These are phyloP conservation scores for Seriola aureovittata DNA, from an alignment of 2,113 vertebrate genomes.

Conservation along the genomic window DNA sequence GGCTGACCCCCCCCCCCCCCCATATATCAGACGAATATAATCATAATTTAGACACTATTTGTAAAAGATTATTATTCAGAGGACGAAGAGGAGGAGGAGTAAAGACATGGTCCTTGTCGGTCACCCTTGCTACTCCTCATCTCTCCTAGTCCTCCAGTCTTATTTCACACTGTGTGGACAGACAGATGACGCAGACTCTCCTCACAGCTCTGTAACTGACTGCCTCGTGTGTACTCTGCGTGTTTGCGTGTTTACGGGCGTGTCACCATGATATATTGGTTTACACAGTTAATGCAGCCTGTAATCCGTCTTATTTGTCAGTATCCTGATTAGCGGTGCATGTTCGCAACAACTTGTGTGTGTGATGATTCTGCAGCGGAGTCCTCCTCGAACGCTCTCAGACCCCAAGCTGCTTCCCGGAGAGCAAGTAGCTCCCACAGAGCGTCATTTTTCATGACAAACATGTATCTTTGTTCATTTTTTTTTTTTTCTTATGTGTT, in stretches of 20 bases:
- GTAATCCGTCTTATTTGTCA: constrained; percentile 70
- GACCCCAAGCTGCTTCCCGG: neutral
- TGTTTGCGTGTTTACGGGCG: constrained; percentile 32
- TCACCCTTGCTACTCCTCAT: neutral
- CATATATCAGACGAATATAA: neutral
- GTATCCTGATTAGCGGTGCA: constrained; percentile 56
- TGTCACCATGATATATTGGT: constrained; percentile 61
- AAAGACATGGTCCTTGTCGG: neutral
- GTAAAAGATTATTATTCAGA: neutral
- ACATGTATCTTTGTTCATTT: neutral
- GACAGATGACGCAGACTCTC: constrained; percentile 8
- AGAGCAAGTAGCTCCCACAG: too few relatives aligned
- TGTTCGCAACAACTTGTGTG: constrained; percentile 27
- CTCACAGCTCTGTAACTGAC: constrained; percentile 6
- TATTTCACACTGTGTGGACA: constrained; percentile 31
- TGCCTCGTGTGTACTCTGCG: constrained; percentile 13
- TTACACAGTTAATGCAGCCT: constrained; percentile 37
- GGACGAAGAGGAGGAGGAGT: neutral
- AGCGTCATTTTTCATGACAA: constrained; percentile 29
- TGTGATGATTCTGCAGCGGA: neutral
- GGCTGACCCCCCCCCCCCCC: neutral
- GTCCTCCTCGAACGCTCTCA: neutral
- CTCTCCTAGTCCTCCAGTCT: constrained; percentile 2
- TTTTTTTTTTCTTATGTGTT: neutral
- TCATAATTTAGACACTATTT: neutral